phyloP scores from a whole-genome alignment of 1,140 invertebrate genomes.

The Galendromus occidentalis region DNA sequence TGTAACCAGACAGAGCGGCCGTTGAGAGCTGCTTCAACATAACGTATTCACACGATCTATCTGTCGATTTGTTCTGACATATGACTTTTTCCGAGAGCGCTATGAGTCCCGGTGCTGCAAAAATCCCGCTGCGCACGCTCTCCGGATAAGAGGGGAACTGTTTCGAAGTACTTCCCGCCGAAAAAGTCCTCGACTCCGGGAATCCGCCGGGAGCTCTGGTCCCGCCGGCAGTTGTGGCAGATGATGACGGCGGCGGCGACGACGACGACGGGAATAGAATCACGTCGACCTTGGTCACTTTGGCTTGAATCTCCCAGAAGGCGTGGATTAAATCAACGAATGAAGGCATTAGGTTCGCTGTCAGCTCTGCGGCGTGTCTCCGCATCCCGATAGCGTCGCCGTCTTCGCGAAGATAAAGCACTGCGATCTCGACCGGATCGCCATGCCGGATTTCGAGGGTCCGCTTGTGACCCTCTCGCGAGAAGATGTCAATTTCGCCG shows the following conservation, averaged over 20 bases:
- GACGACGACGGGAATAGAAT: neutral
- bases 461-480: neutral
- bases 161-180: no score
- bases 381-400: neutral
- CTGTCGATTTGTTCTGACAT: slow-evolving; percentile 7
- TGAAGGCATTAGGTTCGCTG: slow-evolving; percentile 1
- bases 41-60: neutral
- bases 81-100: neutral
- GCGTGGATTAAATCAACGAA: slow-evolving; percentile 10
- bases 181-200: no score
- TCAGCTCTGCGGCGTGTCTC: slow-evolving; percentile 5
- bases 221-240: no score
- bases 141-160: no score
- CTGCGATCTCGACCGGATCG: slow-evolving; percentile 1
- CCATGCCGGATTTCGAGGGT: slow-evolving; percentile 3
- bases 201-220: no score
- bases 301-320: slow-evolving; percentile 7
- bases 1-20: slow-evolving; percentile 3
- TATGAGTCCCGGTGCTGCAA: neutral
- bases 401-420: neutral
- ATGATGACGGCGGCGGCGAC: neutral
- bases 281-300: slow-evolving; percentile 1
- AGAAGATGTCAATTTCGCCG: slow-evolving; percentile 8
- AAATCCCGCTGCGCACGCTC: neutral
- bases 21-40: neutral